A percentile compares a stretch with the other conserved stretches of the same genome.
Evolutionary conservation across 2,888 invertebrate genomes (phyloP).

Genomic region (Dysmachus trigonus): DNA sequence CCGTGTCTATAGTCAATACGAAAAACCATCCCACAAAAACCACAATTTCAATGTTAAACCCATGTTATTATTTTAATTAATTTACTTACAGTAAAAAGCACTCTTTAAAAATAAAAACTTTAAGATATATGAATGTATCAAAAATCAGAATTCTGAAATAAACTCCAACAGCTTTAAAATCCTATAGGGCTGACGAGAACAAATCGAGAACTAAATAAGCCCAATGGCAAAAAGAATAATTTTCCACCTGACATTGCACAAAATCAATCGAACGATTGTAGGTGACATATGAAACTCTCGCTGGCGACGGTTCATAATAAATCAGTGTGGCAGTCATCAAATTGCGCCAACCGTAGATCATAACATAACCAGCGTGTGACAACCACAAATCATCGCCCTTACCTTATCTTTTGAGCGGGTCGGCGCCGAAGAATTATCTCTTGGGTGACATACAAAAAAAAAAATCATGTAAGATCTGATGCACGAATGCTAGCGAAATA

Average conservation of each 20-base stretch:
- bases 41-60: too few species aligned
- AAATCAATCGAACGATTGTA: conserved; percentile 22
- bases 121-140: background rate
- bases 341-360: conserved; percentile 14
- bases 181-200: background rate
- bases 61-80: background rate
- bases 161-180: background rate
- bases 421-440: background rate
- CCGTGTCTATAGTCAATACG: too few species aligned
- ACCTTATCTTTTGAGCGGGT: background rate
- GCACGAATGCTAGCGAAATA: background rate
- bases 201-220: conserved; percentile 2
- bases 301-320: background rate
- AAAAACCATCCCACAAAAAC: too few species aligned
- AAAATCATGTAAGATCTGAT: background rate
- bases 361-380: background rate
- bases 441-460: background rate
- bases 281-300: conserved; percentile 9
- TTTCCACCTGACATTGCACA: conserved; percentile 35
- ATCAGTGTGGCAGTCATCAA: conserved; percentile 27
- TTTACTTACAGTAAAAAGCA: background rate
- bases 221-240: background rate
- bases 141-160: background rate
- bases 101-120: background rate
- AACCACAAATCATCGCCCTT: conserved; percentile 24